phyloP scores from a whole-genome alignment of 92 coral and sea anemone genomes.

The Zoanthus gigantus region DNA sequence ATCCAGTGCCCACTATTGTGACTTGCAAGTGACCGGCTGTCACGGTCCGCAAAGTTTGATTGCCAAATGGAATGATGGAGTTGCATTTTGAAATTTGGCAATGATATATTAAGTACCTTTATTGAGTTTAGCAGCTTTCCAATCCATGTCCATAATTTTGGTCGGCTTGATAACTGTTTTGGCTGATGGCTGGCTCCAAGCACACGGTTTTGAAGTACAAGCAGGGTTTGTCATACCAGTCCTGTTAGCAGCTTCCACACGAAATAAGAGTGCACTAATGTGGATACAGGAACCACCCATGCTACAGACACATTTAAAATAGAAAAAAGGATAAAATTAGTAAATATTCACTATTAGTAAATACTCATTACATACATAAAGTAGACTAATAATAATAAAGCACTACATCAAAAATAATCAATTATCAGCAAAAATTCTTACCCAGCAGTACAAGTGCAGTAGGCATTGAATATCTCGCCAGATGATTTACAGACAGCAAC shows the following conservation, averaged over 20 bases:
- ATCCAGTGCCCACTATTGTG: conserved; percentile 15
- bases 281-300: conserved; percentile 57
- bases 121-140: conserved; percentile 74
- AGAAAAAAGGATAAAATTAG: conserved; percentile 6
- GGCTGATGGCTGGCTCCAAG: conserved; percentile 45
- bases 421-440: conserved; percentile 35
- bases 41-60: background rate
- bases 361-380: conserved; percentile 5
- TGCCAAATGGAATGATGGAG: too few relatives aligned
- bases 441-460: conserved; percentile 70
- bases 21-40: conserved; percentile 13
- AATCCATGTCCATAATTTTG: conserved; percentile 66
- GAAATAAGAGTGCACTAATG: conserved; percentile 38
- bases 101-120: conserved; percentile 58
- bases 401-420: conserved; percentile 11
- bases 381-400: background rate
- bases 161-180: conserved; percentile 68
- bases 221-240: conserved; percentile 50
- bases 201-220: conserved; percentile 33
- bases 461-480: conserved; percentile 62
- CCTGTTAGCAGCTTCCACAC: conserved; percentile 40
- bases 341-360: background rate
- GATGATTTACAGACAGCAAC: conserved; percentile 54
- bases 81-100: background rate
- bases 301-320: conserved; percentile 30